Percentiles rank a stretch among this genome's conserved stretches.
These are phyloP conservation scores for Alentia gelatinosa DNA, from an alignment of 2,888 invertebrate genomes.

Conservation along the genomic window DNA sequence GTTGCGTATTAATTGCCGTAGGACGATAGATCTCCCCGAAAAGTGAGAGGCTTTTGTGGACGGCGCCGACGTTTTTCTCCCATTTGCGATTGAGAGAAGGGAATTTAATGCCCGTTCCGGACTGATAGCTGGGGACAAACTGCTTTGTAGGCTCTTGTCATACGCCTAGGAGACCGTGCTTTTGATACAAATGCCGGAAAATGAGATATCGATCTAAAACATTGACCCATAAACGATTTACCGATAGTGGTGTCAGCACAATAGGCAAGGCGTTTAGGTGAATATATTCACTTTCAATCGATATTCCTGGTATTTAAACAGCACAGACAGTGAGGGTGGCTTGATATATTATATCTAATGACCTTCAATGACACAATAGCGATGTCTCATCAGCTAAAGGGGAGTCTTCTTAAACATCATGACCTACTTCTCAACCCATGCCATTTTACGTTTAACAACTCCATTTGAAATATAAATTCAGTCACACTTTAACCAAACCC, in stretches of 20 bases:
- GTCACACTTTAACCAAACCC: too few species aligned
- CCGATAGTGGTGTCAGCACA: background rate
- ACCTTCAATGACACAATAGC: too few species aligned
- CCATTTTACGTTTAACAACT: background rate
- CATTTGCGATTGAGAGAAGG: background rate
- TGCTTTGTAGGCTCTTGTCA: background rate
- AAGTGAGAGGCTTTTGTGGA: background rate
- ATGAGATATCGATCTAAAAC: background rate
- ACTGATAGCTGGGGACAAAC: background rate
- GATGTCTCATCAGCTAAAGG: too few species aligned
- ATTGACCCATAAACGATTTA: constrained; percentile 25
- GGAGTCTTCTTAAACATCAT: too few species aligned
- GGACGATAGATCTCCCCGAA: background rate
- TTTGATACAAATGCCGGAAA: background rate
- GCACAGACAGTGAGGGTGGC: background rate
- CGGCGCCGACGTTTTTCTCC: background rate
- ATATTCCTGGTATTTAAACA: background rate
- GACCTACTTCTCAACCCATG: background rate
- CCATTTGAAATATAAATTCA: too few species aligned
- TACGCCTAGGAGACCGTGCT: background rate
- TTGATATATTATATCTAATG: background rate
- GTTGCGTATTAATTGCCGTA: constrained; percentile 5
- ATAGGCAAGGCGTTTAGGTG: background rate
- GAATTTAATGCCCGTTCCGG: background rate
- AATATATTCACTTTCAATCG: constrained; percentile 14